Evolutionary conservation across 2,113 vertebrate genomes (phyloP).

Genomic region (Rhinolophus sinicus): DNA sequence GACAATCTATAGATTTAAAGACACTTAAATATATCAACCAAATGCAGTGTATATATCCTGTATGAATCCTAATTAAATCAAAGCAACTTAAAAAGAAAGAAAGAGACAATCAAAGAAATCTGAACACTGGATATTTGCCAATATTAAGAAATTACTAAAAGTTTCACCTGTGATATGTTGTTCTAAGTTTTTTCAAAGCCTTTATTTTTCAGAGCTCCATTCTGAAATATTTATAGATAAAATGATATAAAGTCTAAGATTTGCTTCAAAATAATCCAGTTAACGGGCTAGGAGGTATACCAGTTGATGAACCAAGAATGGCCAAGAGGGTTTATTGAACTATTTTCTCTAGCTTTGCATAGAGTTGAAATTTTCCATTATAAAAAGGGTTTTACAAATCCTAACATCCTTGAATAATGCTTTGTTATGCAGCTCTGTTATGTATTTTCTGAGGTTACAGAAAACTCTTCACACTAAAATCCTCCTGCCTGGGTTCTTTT

Average conservation of each 20-base stretch:
- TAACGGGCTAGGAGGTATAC: neutral
- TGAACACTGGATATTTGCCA: neutral
- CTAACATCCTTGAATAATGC: neutral
- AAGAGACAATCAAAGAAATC: neutral
- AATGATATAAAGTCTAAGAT: neutral
- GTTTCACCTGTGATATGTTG: neutral
- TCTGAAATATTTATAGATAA: constrained; percentile 25
- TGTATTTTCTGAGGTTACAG: neutral
- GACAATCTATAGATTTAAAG: neutral
- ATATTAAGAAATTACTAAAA: neutral
- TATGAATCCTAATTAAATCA: neutral
- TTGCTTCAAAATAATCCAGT: constrained; percentile 23
- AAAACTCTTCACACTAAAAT: neutral
- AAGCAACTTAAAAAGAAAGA: neutral
- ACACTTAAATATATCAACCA: neutral
- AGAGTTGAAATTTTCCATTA: neutral
- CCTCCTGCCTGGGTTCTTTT: neutral
- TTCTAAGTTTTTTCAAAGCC: neutral
- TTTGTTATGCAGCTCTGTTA: neutral
- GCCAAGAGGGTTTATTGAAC: neutral
- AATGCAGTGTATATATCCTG: neutral
- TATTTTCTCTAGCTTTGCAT: neutral
- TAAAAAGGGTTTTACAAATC: constrained; percentile 24
- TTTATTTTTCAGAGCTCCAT: neutral
- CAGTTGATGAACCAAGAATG: neutral